Evolutionary conservation across 2,888 invertebrate genomes (phyloP).

Genomic region (Dromius quadrimaculatus): DNA sequence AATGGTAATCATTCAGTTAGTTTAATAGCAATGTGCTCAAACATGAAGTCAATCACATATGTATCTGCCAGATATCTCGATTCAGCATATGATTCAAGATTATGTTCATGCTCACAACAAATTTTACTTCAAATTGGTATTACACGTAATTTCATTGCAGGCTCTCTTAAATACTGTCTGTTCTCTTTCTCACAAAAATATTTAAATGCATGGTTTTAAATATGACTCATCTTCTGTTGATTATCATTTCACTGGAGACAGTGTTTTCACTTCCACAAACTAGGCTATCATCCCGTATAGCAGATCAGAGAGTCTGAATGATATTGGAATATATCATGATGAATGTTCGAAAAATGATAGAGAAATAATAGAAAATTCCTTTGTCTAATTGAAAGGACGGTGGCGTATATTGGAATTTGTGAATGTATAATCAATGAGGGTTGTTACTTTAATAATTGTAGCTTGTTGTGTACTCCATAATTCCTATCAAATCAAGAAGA

Average conservation of each 20-base stretch:
- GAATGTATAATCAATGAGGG: not conserved
- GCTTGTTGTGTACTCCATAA: not conserved
- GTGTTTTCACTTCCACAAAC: not conserved
- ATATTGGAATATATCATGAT: not conserved
- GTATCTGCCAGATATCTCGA: constrained; percentile 23
- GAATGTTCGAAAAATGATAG: not conserved
- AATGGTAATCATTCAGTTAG: constrained; percentile 21
- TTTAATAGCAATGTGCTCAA: constrained; percentile 17
- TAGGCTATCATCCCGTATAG: not conserved
- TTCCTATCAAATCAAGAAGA: not conserved
- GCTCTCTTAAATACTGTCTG: not conserved
- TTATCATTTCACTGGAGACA: not conserved
- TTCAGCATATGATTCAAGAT: constrained; percentile 31
- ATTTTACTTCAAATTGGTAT: not conserved
- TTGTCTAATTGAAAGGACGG: not conserved
- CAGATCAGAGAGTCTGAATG: not conserved
- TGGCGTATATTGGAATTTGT: not conserved
- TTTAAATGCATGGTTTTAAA: not conserved
- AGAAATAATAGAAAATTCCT: not conserved
- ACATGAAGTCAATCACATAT: constrained; percentile 21
- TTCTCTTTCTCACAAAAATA: not conserved
- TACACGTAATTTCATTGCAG: not conserved
- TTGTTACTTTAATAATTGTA: not conserved
- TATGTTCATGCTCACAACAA: constrained; percentile 20
- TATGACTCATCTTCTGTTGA: not conserved